A percentile compares a stretch with the other conserved stretches of the same genome.
Conservation (phyloP, 2,797 vertebrate species). For the Yasuhikotakia modesta region DNA sequence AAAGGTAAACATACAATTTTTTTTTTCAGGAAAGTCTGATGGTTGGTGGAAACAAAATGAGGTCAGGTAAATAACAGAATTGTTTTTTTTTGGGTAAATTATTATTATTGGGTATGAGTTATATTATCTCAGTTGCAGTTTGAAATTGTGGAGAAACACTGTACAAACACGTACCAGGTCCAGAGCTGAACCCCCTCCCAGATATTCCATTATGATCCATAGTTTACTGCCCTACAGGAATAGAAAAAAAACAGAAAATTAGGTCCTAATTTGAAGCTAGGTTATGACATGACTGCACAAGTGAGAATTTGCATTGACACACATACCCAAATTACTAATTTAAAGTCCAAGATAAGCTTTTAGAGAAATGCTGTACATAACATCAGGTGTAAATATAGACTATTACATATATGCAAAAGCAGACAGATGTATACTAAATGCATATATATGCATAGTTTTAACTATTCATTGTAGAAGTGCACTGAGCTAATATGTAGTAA, state of each 20-base stretch:
- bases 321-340: neutral
- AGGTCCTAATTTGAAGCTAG: neutral
- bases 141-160: neutral
- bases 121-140: too few species aligned
- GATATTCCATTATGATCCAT: conserved; percentile 99
- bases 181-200: conserved; percentile 94
- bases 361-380: neutral
- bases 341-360: neutral
- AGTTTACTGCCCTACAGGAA: conserved; percentile 89
- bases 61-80: too few species aligned
- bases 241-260: neutral
- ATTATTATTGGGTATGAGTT: neutral
- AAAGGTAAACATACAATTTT: too few species aligned
- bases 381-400: neutral
- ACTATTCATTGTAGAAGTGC: too few species aligned
- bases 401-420: neutral
- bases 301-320: neutral
- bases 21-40: neutral
- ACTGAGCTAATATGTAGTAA: too few species aligned
- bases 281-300: neutral
- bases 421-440: too few species aligned
- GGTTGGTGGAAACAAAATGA: too few species aligned
- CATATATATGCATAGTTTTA: too few species aligned
- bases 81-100: neutral
- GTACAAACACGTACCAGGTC: conserved; percentile 83